phyloP scores from a whole-genome alignment of 2,888 invertebrate species.

The Crossocerus cetratus region DNA sequence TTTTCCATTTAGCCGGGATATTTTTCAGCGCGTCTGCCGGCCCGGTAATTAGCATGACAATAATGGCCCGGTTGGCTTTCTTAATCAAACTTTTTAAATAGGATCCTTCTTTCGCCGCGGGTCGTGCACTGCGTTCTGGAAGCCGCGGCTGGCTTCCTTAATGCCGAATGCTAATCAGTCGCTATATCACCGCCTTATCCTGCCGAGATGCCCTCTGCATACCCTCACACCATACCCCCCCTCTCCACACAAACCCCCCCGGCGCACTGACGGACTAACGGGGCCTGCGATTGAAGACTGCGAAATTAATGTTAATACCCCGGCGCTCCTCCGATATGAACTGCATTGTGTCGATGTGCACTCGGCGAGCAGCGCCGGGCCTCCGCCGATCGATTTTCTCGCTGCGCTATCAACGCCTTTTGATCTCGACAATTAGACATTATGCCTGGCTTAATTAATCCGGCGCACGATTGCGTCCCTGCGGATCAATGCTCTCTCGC shows the following conservation, averaged over 20 bases:
- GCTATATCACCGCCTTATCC: slow-evolving; percentile 69
- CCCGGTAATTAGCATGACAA: slow-evolving; percentile 77
- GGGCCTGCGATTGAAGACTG: slow-evolving; percentile 49
- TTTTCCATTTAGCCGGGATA: slow-evolving; percentile 63
- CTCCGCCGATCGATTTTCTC: not conserved
- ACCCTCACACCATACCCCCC: not conserved
- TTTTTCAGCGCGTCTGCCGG: slow-evolving; percentile 63
- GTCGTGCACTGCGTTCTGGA: slow-evolving; percentile 24
- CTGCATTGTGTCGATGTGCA: slow-evolving; percentile 8
- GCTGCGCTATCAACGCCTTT: slow-evolving; percentile 11
- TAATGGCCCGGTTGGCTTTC: slow-evolving; percentile 67
- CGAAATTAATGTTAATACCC: slow-evolving; percentile 52
- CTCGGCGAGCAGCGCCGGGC: not conserved
- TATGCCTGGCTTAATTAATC: not conserved
- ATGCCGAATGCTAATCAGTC: slow-evolving; percentile 71
- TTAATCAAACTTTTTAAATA: slow-evolving; percentile 77
- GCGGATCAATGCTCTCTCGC: too few relatives aligned
- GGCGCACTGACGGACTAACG: slow-evolving; percentile 16
- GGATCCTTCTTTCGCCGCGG: slow-evolving; percentile 64
- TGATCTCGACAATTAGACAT: slow-evolving; percentile 13
- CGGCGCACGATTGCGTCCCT: not conserved
- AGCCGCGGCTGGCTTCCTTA: slow-evolving; percentile 58
- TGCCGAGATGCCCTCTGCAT: slow-evolving; percentile 49
- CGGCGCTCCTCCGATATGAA: slow-evolving; percentile 24
- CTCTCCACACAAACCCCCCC: not conserved